Base-by-base conservation (phyloP, 2,888 invertebrate species). In the Therioaphis trifolii region DNA sequence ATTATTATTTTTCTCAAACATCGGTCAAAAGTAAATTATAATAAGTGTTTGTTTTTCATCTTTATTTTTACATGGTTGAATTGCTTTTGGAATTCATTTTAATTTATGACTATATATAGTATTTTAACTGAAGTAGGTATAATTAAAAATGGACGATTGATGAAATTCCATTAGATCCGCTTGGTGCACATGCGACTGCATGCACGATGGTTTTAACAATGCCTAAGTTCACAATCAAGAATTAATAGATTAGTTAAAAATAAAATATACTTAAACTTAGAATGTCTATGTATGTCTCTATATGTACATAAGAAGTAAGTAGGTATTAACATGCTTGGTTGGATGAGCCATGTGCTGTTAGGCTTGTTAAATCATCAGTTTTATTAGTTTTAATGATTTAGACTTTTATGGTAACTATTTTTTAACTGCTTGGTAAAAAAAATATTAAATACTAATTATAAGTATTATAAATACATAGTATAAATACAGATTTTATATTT, bases 121-220 rank as follows among this genome's bases (percentile, higher is more conserved):
- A 68, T 21, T 21, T 40, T n/a, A 21, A 24, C n/a, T 24, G 21
- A n/a, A 66, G 4, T 12, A 14, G 40, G n/a, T 40, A 69, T 69
- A 72, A n/a, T 72, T 21, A 29, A 72, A 24, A 52, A 72, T n/a
- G 15, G 7, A 52, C 24, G 35, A 55, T 72, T 72, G 35, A 52
- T 72, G 40, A 35, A 52, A 35, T 55, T 72, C 72, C 21, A 72
- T 72, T 72, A 72, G 52, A 72, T 72, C n/a, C 72, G 52, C 72
- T 55, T 35, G 12, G 52, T 55, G 72, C 71, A 52, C 71, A 72
- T 11, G n/a, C 1, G 5, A 35, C n/a, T n/a, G n/a, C 24, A 35
- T 27, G 21, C 9, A 72, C 46, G 21, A n/a, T 29, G 1, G 18
- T 72, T 15, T 52, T 52, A 72, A 49, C 18, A 29, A 35, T n/a